A percentile compares a stretch with the other conserved stretches of the same genome.
phyloP scores from a whole-genome alignment of 2,113 vertebrate species.

The Bothrops jararaca region DNA sequence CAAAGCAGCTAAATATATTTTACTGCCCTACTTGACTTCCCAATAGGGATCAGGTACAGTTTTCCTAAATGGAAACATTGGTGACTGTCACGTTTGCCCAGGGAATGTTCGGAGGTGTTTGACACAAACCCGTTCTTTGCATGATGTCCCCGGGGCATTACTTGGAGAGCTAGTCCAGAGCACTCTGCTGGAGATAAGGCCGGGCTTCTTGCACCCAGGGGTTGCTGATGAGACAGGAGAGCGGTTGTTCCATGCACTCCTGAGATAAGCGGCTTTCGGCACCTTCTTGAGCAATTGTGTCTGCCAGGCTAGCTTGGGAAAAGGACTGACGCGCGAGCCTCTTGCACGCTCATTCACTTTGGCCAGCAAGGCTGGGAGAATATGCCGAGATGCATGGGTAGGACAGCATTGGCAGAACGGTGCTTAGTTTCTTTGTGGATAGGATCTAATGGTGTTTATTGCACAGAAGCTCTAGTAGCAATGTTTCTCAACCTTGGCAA shows the following conservation, averaged over 20 bases:
- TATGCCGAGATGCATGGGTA: too few species aligned
- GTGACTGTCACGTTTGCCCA: constrained; percentile 12
- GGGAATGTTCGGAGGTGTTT: constrained; percentile 62
- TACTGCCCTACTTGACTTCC: background rate
- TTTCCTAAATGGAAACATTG: background rate
- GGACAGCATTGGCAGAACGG: background rate
- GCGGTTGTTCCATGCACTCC: constrained; percentile 67
- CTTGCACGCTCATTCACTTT: background rate
- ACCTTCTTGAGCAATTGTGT: constrained; percentile 61
- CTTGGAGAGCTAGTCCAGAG: constrained; percentile 58
- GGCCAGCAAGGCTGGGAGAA: background rate
- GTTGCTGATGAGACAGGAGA: constrained; percentile 42
- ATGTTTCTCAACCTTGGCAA: too few species aligned
- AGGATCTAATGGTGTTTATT: background rate
- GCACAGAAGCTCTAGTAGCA: background rate
- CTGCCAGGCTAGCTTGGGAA: constrained; percentile 48
- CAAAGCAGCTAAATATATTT: background rate
- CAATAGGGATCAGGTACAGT: background rate
- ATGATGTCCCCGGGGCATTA: constrained; percentile 41
- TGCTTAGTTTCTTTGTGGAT: background rate
- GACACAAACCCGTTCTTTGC: constrained; percentile 59
- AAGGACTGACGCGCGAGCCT: constrained; percentile 11
- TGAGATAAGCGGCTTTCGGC: constrained; percentile 69
- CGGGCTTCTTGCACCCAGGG: constrained; percentile 65
- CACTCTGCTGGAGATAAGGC: constrained; percentile 63